Evolutionary conservation across 2,113 vertebrate species (phyloP), one percentile per base, ranked within the genome.

Genomic region (Tringa solitaria): DNA sequence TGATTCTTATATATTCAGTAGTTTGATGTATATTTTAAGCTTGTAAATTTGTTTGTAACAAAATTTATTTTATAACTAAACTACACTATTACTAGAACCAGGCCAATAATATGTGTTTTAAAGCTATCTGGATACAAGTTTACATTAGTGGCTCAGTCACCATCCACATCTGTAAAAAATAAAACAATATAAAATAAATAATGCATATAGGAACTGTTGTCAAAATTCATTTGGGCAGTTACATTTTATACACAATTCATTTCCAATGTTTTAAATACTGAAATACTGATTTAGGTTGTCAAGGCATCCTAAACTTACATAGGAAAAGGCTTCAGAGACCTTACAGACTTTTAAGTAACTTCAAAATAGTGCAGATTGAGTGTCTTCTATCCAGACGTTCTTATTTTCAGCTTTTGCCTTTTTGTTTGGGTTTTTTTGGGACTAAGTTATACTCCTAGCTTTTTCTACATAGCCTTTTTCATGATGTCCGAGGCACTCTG

Each of bases 111-210:
- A 80, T 2, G 1, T 33, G 14, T 45, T 95, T 92, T 91, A 95
- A 96, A 91, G 68, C 69, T 89, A 81, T 43, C 56, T 72, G 77
- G 77, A 76, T 87, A 61, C 76, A 87, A 79, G 89, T 90, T 90
- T 89, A 69, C 16, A 15, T 59, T 72, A 84, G 69, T 32, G 33
- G 27, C 15, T 89, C 51, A 89, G 79, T 84, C 81, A 84, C 45
- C 80, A 48, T 68, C 41, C 28, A 79, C 74, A 89, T 69, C 89
- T 92, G 76, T 53, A 95, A 92, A 96, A 97, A 93, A 70, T 32
- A 84, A 89, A 89, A 28, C 60, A 93, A 75, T 80, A 77, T 84
- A 91, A 96, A 90, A 68, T 78, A 95, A 92, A 96, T 90, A 93
- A 86, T 61, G 21, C 39, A 60, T 75, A 65, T n/a, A 94, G 78